Base-by-base conservation (phyloP, 2,113 vertebrate genomes). In the Mastomys coucha region DNA sequence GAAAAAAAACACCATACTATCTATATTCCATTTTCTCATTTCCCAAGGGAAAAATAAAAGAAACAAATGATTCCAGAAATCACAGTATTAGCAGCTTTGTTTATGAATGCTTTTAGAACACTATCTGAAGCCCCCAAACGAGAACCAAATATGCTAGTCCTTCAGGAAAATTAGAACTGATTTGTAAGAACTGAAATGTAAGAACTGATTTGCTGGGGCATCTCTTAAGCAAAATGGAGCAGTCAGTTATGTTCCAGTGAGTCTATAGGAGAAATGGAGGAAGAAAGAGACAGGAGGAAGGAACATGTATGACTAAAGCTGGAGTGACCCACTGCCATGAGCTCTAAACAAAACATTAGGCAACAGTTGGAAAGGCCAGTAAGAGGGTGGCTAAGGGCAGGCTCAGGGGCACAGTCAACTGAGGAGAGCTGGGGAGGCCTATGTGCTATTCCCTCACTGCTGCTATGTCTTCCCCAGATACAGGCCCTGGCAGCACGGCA, bases 91-190 rank as follows among this genome's bases (percentile, higher is more conserved):
- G 10, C 3, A 94, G 16, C 88, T 87, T 58, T 91, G 13, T 84
- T 72, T 72, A 17, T 72, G 87, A 86, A 92, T 86, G 53, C 75
- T 90, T 78, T 92, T 36, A 56, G 49, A 89, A 93, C 73, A 13
- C 45, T 72, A 90, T 20, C 78, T 58, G 58, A 91, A 28, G 76
- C 33, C 53, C 45, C 45, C 45, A 88, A 81, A 17, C 19, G 85
- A 87, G 67, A 84, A 73, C 82, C 70, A 75, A 94, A 91, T 77
- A 63, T 39, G 6, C 36, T 16, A 42, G 56, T 63, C 53, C 53
- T 24, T 81, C 53, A 7, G 11, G 45, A 85, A 28, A 94, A 60
- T 4, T n/a, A n/a, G n/a, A n/a, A n/a, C n/a, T n/a, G n/a, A n/a
- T n/a, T n/a, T n/a, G n/a, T n/a, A n/a, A n/a, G n/a, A n/a, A n/a